Evolutionary conservation across 1,140 invertebrate genomes (phyloP).

Genomic region (Acromyrmex echinatior): DNA sequence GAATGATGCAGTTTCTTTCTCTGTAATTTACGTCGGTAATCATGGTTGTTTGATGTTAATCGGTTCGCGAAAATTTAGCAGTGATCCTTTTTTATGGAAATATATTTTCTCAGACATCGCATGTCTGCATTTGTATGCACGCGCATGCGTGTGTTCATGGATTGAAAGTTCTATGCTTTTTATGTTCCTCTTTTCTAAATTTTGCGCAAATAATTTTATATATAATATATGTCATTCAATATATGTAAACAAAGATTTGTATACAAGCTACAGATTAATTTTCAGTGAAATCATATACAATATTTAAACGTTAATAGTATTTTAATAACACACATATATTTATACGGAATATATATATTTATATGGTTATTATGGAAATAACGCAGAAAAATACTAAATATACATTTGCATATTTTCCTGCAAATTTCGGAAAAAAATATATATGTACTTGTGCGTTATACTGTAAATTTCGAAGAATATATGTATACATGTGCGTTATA

Average conservation of each 20-base stretch:
- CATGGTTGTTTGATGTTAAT: conserved; percentile 45
- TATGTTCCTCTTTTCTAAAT: not conserved
- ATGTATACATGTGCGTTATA: not conserved
- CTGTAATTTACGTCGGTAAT: conserved; percentile 33
- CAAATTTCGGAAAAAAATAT: not conserved
- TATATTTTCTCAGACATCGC: conserved; percentile 38
- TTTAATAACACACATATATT: conserved; percentile 44
- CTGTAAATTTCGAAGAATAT: not conserved
- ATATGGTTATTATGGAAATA: not conserved
- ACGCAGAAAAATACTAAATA: conserved; percentile 22
- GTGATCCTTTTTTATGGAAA: conserved; percentile 2
- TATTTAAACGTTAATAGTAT: conserved; percentile 44
- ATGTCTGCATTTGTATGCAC: not conserved
- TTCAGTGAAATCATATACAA: conserved; percentile 4
- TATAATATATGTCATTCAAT: conserved; percentile 2
- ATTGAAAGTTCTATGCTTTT: conserved; percentile 17
- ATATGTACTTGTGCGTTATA: too few relatives aligned
- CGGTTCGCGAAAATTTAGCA: conserved; percentile 4
- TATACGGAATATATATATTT: not conserved
- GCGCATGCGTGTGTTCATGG: too few relatives aligned
- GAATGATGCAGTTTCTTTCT: conserved; percentile 38
- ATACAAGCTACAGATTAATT: conserved; percentile 26
- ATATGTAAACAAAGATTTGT: not conserved
- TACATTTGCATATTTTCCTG: conserved; percentile 1
- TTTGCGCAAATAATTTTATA: conserved; percentile 29